Base-by-base conservation (phyloP, 2,797 vertebrate species). In the Macroramphosus scolopax region DNA sequence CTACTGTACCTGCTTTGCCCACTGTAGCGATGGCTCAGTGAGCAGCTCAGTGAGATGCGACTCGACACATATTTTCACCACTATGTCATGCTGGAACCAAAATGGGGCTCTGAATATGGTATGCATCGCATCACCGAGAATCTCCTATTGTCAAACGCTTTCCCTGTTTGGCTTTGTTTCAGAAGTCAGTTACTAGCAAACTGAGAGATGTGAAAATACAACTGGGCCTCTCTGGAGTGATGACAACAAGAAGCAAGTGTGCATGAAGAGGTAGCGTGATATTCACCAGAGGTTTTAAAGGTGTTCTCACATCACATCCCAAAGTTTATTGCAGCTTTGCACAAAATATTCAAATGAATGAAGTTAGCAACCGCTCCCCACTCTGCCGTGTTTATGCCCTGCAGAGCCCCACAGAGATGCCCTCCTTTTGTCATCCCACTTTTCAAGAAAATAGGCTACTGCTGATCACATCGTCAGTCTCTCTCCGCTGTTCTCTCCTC, bases 361-460 rank as follows among this genome's bases (percentile, higher is more conserved):
- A 73, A 77, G 70, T 72, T 32, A 58, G 51, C 64, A 68, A 82
- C 54, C 53, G 63, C 74, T 61, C 63, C 47, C 47, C 58, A 59
- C 77, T 75, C 72, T 63, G 25, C 39, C 67, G 68, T 61, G 9
- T 73, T 74, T 54, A 63, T 78, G 74, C 63, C 74, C 78, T 69
- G 65, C 72, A 79, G 75, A 84, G 77, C 57, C 72, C 78, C 71
- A 70, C 65, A 75, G 75, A 80, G 73, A 65, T 82, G 77, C 79
- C 76, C 80, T 79, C 63, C 66, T 81, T 77, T 80, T 75, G 73
- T 66, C 77, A 75, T 59, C 54, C 49, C 54, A 65, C 74, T 70
- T 67, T 80, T 76, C 63, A 66, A 47, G 63, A 78, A 80, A 78
- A 78, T 71, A 80, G 76, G 70, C 78, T 76, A 72, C 73, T 55